phyloP scores from a whole-genome alignment of 2,888 invertebrate species.

The Geotrupes spiniger region DNA sequence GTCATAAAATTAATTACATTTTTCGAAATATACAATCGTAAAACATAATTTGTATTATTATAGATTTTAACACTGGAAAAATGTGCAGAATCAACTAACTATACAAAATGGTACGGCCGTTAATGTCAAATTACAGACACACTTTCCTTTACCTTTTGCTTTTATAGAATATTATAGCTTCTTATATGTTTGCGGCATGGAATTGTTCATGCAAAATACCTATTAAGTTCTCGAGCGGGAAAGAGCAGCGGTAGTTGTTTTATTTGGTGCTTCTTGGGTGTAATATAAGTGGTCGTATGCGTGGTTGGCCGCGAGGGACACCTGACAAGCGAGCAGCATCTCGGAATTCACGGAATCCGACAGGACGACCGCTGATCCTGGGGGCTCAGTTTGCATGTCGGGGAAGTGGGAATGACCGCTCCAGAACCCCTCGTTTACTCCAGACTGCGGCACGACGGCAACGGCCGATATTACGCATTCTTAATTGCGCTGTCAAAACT shows the following conservation, averaged over 20 bases:
- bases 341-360: slow-evolving; percentile 36
- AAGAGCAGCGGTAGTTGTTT: slow-evolving; percentile 5
- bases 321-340: slow-evolving; percentile 33
- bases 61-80: too few relatives aligned
- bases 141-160: too few relatives aligned
- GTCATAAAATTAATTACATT: too few relatives aligned
- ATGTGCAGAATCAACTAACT: too few relatives aligned
- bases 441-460: too few relatives aligned
- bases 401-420: slow-evolving; percentile 33
- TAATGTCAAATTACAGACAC: too few relatives aligned
- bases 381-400: slow-evolving; percentile 33
- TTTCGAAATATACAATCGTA: too few relatives aligned
- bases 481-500: slow-evolving; percentile 10
- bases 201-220: slow-evolving; percentile 7
- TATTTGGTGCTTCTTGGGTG: slow-evolving; percentile 7
- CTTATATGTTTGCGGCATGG: not conserved
- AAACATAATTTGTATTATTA: too few relatives aligned
- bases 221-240: slow-evolving; percentile 5
- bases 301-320: slow-evolving; percentile 33
- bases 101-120: too few relatives aligned
- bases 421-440: slow-evolving; percentile 12
- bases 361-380: slow-evolving; percentile 34
- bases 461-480: too few relatives aligned
- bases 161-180: too few relatives aligned
- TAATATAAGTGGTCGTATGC: slow-evolving; percentile 25